Percentiles rank a stretch among this genome's conserved stretches.
Conservation (phyloP, 2,888 invertebrate species). For the Asteroscopus sphinx region DNA sequence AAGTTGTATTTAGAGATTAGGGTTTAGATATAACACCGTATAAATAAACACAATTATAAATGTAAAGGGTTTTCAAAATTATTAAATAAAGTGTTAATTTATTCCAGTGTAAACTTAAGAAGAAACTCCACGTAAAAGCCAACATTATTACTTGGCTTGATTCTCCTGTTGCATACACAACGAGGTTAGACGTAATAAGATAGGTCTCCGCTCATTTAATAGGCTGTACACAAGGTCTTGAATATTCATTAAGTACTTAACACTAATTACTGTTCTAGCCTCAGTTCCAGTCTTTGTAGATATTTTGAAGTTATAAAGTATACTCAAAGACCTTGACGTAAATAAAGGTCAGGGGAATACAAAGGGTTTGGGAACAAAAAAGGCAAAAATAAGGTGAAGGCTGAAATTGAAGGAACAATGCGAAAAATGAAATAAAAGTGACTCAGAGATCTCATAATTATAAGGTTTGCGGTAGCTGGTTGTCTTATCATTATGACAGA, state of each 20-base stretch:
- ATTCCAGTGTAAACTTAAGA: too few species aligned
- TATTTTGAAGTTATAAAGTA: slow-evolving; percentile 27
- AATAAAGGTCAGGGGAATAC: slow-evolving; percentile 19
- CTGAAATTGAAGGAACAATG: slow-evolving; percentile 5
- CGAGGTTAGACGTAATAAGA: slow-evolving; percentile 23
- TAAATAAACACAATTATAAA: neutral
- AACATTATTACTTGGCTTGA: slow-evolving; percentile 12
- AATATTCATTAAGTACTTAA: slow-evolving; percentile 49
- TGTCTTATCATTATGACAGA: slow-evolving; percentile 14
- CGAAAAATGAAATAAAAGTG: slow-evolving; percentile 10
- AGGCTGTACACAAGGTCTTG: slow-evolving; percentile 22
- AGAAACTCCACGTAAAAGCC: neutral
- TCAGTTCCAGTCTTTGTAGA: slow-evolving; percentile 22
- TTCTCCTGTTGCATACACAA: slow-evolving; percentile 24
- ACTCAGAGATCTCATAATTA: slow-evolving; percentile 20
- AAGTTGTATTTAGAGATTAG: neutral
- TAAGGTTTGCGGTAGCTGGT: slow-evolving; percentile 2
- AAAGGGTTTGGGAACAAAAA: slow-evolving; percentile 13
- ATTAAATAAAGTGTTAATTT: too few species aligned
- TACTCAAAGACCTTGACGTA: slow-evolving; percentile 10
- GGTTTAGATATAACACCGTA: neutral
- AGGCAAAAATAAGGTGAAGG: neutral
- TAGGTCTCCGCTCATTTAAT: slow-evolving; percentile 26
- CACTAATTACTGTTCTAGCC: slow-evolving; percentile 36
- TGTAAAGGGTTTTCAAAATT: neutral